phyloP scores from a whole-genome alignment of 2,888 invertebrate genomes.

The Chalcosyrphus nemorum region DNA sequence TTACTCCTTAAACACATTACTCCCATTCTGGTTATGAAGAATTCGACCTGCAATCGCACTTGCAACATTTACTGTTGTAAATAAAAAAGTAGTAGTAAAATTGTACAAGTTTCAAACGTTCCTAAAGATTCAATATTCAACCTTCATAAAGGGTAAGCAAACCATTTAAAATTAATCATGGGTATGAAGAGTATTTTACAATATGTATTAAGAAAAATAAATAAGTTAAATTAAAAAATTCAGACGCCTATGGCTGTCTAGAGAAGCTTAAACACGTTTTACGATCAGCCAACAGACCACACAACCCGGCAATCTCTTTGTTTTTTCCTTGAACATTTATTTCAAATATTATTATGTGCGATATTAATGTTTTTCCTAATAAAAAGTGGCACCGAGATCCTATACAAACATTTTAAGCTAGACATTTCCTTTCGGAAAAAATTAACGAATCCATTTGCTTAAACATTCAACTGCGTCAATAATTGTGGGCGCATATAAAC shows the following conservation, averaged over 20 bases:
- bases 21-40: too few species aligned
- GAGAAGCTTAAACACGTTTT: neutral
- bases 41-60: too few species aligned
- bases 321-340: neutral
- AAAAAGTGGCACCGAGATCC: slow-evolving; percentile 1
- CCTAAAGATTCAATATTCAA: too few species aligned
- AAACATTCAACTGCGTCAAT: slow-evolving; percentile 5
- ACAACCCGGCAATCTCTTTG: neutral
- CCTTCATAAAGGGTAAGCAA: too few species aligned
- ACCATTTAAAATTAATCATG: too few species aligned
- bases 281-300: neutral
- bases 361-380: neutral
- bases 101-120: too few species aligned
- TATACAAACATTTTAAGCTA: neutral
- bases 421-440: neutral
- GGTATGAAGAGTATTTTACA: too few species aligned
- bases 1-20: too few species aligned
- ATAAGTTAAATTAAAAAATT: too few species aligned
- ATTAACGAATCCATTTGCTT: neutral
- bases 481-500: slow-evolving; percentile 21
- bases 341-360: neutral
- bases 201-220: too few species aligned
- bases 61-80: too few species aligned
- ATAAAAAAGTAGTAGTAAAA: too few species aligned
- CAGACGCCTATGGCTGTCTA: neutral